A percentile compares a stretch with the other conserved stretches of the same genome.
Conservation (phyloP, 2,888 invertebrate genomes). For the Ornithoptera alexandrae region DNA sequence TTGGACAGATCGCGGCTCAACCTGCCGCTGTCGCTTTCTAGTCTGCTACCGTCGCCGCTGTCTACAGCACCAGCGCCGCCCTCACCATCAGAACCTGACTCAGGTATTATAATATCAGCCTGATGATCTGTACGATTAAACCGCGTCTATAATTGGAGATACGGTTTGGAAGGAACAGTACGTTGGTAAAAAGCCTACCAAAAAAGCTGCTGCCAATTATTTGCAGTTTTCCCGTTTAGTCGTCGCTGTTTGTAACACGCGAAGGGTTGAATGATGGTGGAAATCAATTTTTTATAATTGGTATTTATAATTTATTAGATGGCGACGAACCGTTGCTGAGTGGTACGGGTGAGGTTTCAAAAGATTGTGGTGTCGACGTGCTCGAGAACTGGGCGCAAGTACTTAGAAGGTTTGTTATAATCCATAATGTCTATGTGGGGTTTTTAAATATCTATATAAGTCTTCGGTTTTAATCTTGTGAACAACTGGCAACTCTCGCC, state of each 20-base stretch:
- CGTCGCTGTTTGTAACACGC: no score
- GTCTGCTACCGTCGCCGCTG: constrained; percentile 86
- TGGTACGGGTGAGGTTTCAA: constrained; percentile 98
- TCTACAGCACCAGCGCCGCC: constrained; percentile 86
- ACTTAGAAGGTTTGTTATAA: constrained; percentile 80
- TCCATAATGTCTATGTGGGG: no score
- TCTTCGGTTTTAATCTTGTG: no score
- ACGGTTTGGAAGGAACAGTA: no score
- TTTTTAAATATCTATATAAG: no score
- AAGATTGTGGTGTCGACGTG: constrained; percentile 96
- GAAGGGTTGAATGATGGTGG: no score
- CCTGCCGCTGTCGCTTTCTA: constrained; percentile 85
- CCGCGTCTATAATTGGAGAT: no score
- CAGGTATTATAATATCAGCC: constrained; percentile 67
- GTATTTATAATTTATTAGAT: constrained; percentile 71
- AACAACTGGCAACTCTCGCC: no score
- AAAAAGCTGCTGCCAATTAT: background rate
- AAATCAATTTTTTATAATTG: background rate
- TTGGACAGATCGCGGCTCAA: constrained; percentile 86
- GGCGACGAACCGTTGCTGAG: constrained; percentile 97
- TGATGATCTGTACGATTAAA: no score
- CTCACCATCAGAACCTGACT: constrained; percentile 87
- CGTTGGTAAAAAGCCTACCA: no score
- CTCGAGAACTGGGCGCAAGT: constrained; percentile 96
- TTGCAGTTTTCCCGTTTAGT: background rate